Percentiles rank a stretch among this genome's conserved stretches.
phyloP scores from a whole-genome alignment of 2,113 vertebrate species.

The Microtus richardsoni region DNA sequence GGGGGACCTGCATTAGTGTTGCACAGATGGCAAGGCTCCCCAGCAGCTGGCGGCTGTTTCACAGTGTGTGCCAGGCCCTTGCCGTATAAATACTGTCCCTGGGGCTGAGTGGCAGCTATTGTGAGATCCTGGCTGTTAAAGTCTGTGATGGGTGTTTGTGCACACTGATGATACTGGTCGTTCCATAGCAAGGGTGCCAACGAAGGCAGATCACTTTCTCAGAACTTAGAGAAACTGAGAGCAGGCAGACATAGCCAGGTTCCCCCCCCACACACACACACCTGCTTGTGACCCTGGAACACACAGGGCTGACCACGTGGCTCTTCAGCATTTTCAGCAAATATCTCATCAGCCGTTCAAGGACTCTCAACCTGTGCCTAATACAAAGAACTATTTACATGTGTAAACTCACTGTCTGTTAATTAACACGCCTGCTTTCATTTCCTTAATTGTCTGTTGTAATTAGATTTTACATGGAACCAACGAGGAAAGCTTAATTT shows the following conservation, averaged over 20 bases:
- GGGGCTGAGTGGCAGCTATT: not conserved
- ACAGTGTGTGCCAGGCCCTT: not conserved
- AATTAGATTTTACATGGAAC: constrained; percentile 80
- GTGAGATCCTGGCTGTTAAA: not conserved
- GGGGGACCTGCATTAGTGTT: not conserved
- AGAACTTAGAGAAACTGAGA: not conserved
- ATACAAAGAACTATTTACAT: constrained; percentile 65
- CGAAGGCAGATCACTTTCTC: not conserved
- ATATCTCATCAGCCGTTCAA: not conserved
- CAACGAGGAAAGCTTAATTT: constrained; percentile 60
- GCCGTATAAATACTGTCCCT: not conserved
- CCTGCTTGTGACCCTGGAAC: not conserved
- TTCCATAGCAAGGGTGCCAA: not conserved
- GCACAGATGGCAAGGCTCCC: too few species aligned
- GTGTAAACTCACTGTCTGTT: constrained; percentile 53
- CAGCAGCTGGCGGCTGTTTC: not conserved
- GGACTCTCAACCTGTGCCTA: not conserved
- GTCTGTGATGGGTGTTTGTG: not conserved
- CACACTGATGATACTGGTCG: rapidly evolving
- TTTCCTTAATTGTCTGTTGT: constrained; percentile 81
- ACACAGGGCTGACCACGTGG: rapidly evolving
- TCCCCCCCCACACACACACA: too few species aligned
- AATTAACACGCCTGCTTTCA: constrained; percentile 76
- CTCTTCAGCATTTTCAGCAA: not conserved
- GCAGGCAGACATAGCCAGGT: rapidly evolving